Base-by-base conservation (phyloP, 2,888 invertebrate genomes). In the Cepaea hortensis region DNA sequence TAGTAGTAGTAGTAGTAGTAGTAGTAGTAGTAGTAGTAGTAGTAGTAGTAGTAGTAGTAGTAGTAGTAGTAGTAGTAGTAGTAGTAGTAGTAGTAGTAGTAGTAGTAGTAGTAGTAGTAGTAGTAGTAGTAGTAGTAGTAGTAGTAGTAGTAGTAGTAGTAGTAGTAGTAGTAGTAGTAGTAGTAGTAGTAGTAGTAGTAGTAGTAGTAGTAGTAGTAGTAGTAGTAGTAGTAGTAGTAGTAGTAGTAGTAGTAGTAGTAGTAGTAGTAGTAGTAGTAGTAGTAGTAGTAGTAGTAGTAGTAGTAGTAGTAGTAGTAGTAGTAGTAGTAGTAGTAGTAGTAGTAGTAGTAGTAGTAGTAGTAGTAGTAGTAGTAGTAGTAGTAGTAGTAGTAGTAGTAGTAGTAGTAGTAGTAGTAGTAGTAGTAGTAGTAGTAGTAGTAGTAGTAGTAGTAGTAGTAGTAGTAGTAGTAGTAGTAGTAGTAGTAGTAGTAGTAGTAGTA, bases 1-100 rank as follows among this genome's bases (percentile, higher is more conserved):
- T 68, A 68, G 68, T 68, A 68, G n/a, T 68, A 68, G 68, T 68
- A 68, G 68, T 68, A 68, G 68, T 68, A 68, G 68, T 68, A 68
- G 68, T 68, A 68, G 68, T 68, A 68, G n/a, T 68, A 68, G 68
- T 68, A 68, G 68, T 68, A 68, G n/a, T 68, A 68, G 68, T 68
- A 68, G 68, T 68, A 68, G 68, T 68, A 68, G 68, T 68, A 68
- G 68, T 68, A 68, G 68, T 68, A 68, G n/a, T 68, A 68, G 68
- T 68, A 68, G 68, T 68, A 68, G n/a, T 68, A 68, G 68, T 68
- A 68, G 68, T 68, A 68, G 68, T 68, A 68, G 68, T 68, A 68
- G 68, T 68, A 68, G 68, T 68, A 68, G n/a, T 68, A 68, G 68
- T 68, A 68, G 68, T 68, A 68, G n/a, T 68, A 68, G 68, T 68